Base-by-base conservation (phyloP, 2,888 invertebrate species). In the Sinopyrophorus schimmeli region DNA sequence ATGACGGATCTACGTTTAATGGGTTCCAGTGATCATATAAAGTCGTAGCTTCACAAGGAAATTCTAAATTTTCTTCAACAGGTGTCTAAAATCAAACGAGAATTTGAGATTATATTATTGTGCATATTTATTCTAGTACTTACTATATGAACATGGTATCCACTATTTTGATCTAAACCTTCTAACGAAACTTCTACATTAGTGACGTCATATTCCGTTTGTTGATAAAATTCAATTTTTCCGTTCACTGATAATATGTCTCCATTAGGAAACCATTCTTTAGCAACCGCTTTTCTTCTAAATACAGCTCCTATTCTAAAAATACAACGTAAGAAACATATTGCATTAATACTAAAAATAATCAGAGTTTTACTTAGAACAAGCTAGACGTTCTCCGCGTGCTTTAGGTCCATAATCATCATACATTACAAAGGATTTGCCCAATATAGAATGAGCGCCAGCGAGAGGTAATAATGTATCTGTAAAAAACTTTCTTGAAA, bases 21-120 rank as follows among this genome's bases (percentile, higher is more conserved):
- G 95, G 95, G 72, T 96, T 92, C 80, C 86, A 96, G 32, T 87
- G 86, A n/a, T 83, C 89, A 60, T 90, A 89, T 0, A 94, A 74
- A 0, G 91, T 83, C 0, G 88, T 84, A 30, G 77, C 83, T 69
- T 92, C 92, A 61, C 94, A 94, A 0, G 94, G 93, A 67, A 93
- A 93, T 62, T 88, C 87, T 53, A 92, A 72, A 60, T 89, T 86
- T 51, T 82, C 84, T 66, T 92, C 87, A 0, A 93, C 85, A 0
- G 92, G 86, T 0, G 86, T 85, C 90, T 92, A 65, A 1, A 71
- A 41, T 18, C 6, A 18, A 18, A 18, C 6, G 6, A 18, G 18
- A 5, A 18, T 18, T 5, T 18, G 18, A 18, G 18, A 18, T 18
- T 18, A 10, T 26, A 26, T 9, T 6, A 14, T 4, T 42, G 11